phyloP scores from a whole-genome alignment of 2,797 vertebrate species.

The Podargus strigoides region DNA sequence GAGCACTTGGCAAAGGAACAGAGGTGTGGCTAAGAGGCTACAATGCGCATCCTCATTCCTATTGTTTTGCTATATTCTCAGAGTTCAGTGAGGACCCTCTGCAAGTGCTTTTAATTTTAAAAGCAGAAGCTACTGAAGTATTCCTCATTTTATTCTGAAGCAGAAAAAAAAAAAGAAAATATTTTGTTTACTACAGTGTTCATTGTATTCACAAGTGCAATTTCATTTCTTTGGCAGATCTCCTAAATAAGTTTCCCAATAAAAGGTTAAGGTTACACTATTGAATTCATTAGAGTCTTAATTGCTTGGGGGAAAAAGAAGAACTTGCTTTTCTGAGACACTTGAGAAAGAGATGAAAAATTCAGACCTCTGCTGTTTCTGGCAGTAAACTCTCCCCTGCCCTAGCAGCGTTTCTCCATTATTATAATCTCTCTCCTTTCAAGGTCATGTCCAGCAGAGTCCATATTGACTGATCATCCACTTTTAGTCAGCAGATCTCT shows the following conservation, averaged over 20 bases:
- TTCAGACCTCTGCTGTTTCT: neutral
- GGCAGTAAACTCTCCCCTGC: neutral
- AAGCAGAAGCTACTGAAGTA: neutral
- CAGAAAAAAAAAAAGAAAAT: fast-evolving
- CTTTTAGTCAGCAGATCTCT: neutral
- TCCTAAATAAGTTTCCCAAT: neutral
- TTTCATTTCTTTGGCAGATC: neutral
- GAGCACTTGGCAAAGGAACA: neutral
- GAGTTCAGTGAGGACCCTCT: neutral
- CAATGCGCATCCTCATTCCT: neutral
- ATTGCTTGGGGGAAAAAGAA: neutral
- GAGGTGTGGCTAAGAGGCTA: neutral
- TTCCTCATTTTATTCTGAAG: neutral
- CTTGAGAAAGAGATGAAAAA: neutral
- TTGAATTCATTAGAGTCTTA: neutral
- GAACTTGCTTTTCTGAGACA: neutral
- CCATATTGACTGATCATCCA: neutral
- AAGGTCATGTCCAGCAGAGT: neutral
- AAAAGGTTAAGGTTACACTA: neutral
- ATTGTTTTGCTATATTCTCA: neutral
- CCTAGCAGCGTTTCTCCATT: neutral
- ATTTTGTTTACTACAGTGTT: neutral
- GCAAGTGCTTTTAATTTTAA: neutral
- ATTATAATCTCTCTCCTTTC: neutral
- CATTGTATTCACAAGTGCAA: neutral